Percentiles rank a stretch among this genome's conserved stretches.
These are phyloP conservation scores for Vulpes lagopus DNA, from an alignment of 2,113 vertebrate species.

Conservation along the genomic window DNA sequence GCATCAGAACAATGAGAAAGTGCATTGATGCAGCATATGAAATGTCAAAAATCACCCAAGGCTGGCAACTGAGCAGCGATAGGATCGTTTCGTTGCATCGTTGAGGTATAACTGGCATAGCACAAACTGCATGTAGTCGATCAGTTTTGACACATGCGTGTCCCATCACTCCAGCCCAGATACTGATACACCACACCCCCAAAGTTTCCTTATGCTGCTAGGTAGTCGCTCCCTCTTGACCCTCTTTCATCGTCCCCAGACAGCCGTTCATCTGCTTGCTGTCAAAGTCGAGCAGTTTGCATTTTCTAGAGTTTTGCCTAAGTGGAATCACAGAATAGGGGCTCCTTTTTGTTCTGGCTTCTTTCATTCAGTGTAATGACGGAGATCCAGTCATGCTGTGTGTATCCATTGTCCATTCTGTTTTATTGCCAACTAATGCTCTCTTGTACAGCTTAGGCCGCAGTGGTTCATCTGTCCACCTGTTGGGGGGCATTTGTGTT, in stretches of 20 bases:
- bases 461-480: not conserved
- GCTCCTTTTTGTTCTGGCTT: not conserved
- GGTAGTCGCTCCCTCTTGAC: not conserved
- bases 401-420: not conserved
- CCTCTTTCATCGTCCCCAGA: not conserved
- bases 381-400: not conserved
- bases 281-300: not conserved
- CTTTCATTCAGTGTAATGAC: not conserved
- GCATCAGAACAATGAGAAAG: not conserved
- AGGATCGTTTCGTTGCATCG: not conserved
- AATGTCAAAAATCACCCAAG: not conserved
- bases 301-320: constrained; percentile 20
- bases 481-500: constrained; percentile 10
- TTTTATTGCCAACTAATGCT: not conserved
- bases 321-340: not conserved
- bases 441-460: not conserved
- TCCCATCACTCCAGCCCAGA: not conserved
- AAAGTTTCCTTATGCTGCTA: not conserved
- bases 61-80: not conserved
- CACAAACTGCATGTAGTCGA: not conserved
- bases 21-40: not conserved
- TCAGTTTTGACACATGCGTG: not conserved
- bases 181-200: not conserved
- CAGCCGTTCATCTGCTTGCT: not conserved
- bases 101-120: not conserved